Evolutionary conservation across 2,113 vertebrate species (phyloP).

Genomic region (Myotis davidii): DNA sequence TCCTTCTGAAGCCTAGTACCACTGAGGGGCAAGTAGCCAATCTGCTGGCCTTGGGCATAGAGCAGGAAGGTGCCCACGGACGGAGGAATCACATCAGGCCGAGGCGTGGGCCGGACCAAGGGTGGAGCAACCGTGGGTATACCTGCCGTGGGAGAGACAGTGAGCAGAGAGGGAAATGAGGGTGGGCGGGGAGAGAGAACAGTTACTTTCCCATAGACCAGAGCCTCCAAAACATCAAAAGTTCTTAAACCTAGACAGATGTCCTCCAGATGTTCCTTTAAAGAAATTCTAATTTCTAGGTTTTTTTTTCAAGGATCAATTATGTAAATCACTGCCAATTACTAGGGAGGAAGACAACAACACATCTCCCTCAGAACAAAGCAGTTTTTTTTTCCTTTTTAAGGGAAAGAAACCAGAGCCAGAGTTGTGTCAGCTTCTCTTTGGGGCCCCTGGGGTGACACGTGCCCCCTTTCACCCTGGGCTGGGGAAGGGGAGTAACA

Average conservation of each 20-base stretch:
- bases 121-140: conserved; percentile 91
- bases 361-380: conserved; percentile 45
- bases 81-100: conserved; percentile 89
- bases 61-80: conserved; percentile 90
- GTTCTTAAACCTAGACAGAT: conserved; percentile 36
- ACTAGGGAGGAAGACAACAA: conserved; percentile 41
- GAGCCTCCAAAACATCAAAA: neutral
- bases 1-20: conserved; percentile 90
- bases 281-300: conserved; percentile 56
- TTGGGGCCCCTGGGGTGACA: neutral
- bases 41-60: conserved; percentile 97
- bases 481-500: neutral
- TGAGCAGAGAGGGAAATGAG: neutral
- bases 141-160: conserved; percentile 83
- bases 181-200: neutral
- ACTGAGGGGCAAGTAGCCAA: conserved; percentile 93
- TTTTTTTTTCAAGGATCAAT: conserved; percentile 6
- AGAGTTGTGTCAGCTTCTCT: neutral
- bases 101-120: conserved; percentile 85
- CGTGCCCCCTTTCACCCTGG: neutral
- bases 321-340: conserved; percentile 62
- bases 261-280: conserved; percentile 60
- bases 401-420: neutral
- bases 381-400: neutral
- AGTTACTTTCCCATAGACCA: conserved; percentile 11